phyloP scores from a whole-genome alignment of 1,140 invertebrate genomes.

The Artemia franciscana region DNA sequence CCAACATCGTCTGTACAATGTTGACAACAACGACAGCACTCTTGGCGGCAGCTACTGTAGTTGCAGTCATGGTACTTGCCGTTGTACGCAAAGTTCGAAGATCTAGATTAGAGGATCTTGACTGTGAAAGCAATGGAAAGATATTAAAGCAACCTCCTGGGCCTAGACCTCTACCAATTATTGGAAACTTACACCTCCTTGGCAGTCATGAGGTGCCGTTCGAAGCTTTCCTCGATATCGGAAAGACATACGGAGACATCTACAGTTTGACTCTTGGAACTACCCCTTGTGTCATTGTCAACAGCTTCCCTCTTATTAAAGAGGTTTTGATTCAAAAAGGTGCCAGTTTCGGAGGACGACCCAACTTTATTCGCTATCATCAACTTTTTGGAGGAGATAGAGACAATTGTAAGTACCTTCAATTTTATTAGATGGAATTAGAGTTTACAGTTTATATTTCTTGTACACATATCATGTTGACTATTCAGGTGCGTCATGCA shows the following conservation, averaged over 20 bases:
- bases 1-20: not conserved
- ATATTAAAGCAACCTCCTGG: conserved; percentile 23
- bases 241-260: conserved; percentile 45
- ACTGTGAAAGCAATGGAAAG: not conserved
- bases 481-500: too few species aligned
- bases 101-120: not conserved
- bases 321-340: conserved; percentile 58
- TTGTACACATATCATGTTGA: too few species aligned
- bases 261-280: conserved; percentile 43
- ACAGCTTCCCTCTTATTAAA: conserved; percentile 40
- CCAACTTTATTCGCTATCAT: conserved; percentile 45
- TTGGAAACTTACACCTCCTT: conserved; percentile 43
- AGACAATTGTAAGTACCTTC: conserved; percentile 45
- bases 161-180: conserved; percentile 35
- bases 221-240: conserved; percentile 39
- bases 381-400: conserved; percentile 36
- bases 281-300: conserved; percentile 45
- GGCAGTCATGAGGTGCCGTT: conserved; percentile 39
- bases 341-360: conserved; percentile 49
- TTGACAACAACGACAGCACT: not conserved
- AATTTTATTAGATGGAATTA: conserved; percentile 8
- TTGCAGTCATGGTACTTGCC: not conserved
- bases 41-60: not conserved
- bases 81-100: not conserved
- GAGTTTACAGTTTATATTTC: too few species aligned